A percentile compares a stretch with the other conserved stretches of the same genome.
phyloP scores from a whole-genome alignment of 1,140 invertebrate species.

The Drosophila neocordata region DNA sequence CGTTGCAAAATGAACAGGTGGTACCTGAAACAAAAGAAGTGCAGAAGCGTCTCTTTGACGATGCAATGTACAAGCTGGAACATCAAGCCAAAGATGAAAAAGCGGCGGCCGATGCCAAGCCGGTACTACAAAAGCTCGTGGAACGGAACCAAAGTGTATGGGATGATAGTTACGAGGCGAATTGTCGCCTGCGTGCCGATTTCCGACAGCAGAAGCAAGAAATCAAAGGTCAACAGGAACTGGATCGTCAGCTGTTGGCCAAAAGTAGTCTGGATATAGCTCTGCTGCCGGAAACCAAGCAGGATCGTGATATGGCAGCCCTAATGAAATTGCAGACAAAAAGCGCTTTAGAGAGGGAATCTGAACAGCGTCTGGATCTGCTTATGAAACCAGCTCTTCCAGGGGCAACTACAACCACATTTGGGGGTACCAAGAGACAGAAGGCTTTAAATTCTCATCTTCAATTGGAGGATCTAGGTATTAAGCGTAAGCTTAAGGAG shows the following conservation, averaged over 20 bases:
- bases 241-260: constrained; percentile 89
- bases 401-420: constrained; percentile 84
- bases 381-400: constrained; percentile 85
- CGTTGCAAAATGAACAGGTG: constrained; percentile 97
- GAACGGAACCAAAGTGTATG: constrained; percentile 90
- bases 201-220: constrained; percentile 93
- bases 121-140: constrained; percentile 89
- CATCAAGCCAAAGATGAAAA: constrained; percentile 93
- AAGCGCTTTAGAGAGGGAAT: constrained; percentile 83
- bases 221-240: constrained; percentile 86
- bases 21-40: constrained; percentile 95
- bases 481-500: constrained; percentile 45
- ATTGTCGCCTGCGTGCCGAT: constrained; percentile 90
- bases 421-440: constrained; percentile 84
- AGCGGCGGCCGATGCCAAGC: constrained; percentile 88
- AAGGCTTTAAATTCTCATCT: constrained; percentile 82
- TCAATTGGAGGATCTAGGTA: constrained; percentile 71
- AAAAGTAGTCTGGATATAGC: constrained; percentile 91
- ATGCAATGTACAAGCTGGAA: constrained; percentile 98
- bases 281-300: constrained; percentile 90
- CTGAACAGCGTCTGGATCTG: constrained; percentile 84
- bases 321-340: constrained; percentile 87
- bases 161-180: constrained; percentile 96
- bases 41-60: constrained; percentile 93
- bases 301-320: constrained; percentile 91